Percentiles rank a stretch among this genome's conserved stretches.
Evolutionary conservation across 37 sponge, comb jelly and placozoan species (phyloP).

Genomic region (Haliclona indistincta): DNA sequence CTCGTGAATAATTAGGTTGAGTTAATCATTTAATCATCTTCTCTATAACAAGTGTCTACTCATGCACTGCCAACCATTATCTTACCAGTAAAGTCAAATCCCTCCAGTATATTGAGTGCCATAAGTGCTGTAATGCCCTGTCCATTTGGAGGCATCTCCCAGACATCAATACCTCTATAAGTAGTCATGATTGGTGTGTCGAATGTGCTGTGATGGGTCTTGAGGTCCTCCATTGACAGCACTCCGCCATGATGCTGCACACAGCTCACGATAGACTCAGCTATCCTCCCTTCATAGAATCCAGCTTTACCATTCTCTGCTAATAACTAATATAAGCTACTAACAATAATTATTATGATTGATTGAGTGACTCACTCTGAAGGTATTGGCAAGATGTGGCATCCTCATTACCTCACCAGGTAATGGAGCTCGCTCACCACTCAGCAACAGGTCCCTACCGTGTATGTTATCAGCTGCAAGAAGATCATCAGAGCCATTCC

Average conservation of each 20-base stretch:
- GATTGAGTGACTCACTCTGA: constrained; percentile 31
- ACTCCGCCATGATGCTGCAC: constrained; percentile 67
- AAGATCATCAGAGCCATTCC: constrained; percentile 30
- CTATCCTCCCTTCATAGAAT: constrained; percentile 75
- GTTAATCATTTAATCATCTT: too few species aligned
- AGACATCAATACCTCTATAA: constrained; percentile 72
- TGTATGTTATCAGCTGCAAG: constrained; percentile 35
- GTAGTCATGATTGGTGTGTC: constrained; percentile 67
- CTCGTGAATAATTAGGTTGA: too few species aligned
- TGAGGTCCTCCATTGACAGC: constrained; percentile 68
- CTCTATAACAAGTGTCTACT: too few species aligned
- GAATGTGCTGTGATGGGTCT: constrained; percentile 50
- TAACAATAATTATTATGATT: not conserved
- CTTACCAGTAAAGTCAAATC: constrained; percentile 61
- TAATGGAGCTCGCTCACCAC: constrained; percentile 54
- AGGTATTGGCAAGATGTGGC: constrained; percentile 75
- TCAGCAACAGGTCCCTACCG: constrained; percentile 63
- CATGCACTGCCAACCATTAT: too few species aligned
- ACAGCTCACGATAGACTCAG: constrained; percentile 73
- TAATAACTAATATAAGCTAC: constrained; percentile 19
- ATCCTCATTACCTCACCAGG: constrained; percentile 82
- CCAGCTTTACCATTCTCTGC: constrained; percentile 74
- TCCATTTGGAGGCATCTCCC: constrained; percentile 92
- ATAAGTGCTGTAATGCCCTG: constrained; percentile 86
- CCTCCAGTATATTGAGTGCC: constrained; percentile 77